Conservation (phyloP, 1,140 invertebrate species). For the Argopecten irradians region DNA sequence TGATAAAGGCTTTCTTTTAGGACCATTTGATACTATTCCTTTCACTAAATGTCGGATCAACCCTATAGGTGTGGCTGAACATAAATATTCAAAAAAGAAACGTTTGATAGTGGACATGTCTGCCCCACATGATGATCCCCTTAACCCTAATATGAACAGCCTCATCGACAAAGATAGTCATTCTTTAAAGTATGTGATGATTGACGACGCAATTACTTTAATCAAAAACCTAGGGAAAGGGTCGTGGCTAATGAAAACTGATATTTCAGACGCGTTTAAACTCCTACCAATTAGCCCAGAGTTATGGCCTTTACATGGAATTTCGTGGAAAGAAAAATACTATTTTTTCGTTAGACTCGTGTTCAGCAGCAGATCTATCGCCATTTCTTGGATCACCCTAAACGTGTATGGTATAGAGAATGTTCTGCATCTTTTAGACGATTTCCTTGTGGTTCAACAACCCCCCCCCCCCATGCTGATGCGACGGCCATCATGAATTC, state of each 20-base stretch:
- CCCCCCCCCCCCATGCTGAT: neutral
- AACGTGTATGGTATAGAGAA: neutral
- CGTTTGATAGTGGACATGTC: constrained; percentile 28
- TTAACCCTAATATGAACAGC: no score
- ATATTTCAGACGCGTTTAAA: constrained; percentile 32
- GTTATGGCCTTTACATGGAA: no score
- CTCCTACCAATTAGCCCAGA: neutral
- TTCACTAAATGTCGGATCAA: neutral
- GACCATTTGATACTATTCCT: constrained; percentile 34
- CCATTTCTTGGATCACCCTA: neutral
- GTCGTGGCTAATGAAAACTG: neutral
- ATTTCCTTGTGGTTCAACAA: constrained; percentile 28
- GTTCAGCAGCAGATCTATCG: neutral
- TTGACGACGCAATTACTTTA: constrained; percentile 12
- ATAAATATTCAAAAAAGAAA: neutral
- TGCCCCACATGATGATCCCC: no score
- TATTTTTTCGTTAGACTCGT: neutral
- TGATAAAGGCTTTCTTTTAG: constrained; percentile 39
- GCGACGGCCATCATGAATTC: constrained; percentile 3
- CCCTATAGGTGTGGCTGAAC: neutral
- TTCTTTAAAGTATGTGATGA: no score
- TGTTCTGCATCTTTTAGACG: constrained; percentile 36
- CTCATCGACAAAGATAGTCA: no score
- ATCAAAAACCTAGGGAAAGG: constrained; percentile 18
- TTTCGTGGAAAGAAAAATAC: neutral